Percentiles rank a stretch among this genome's conserved stretches.
Evolutionary conservation across 2,113 vertebrate species (phyloP).

Genomic region (Megalops atlanticus): DNA sequence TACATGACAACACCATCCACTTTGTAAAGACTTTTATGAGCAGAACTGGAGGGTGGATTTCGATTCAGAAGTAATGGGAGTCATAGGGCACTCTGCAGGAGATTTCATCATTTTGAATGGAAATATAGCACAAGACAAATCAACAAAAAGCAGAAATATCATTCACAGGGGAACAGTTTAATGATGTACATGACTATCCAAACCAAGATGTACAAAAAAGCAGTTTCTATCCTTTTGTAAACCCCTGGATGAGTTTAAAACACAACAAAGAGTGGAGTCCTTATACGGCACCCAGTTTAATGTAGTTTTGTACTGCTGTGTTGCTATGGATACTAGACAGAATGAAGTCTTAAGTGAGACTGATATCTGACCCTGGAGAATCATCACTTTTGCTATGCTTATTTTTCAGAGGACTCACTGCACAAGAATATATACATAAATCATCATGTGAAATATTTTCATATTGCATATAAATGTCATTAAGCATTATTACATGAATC

Average conservation of each 20-base stretch:
- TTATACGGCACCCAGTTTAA: constrained; percentile 25
- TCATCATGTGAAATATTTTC: constrained; percentile 33
- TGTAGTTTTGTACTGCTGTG: constrained; percentile 24
- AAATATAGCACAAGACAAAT: constrained; percentile 9
- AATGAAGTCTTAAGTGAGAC: constrained; percentile 34
- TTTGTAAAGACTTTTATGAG: constrained; percentile 29
- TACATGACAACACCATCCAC: constrained; percentile 26
- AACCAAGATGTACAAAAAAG: constrained; percentile 16
- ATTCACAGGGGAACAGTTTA: constrained; percentile 13
- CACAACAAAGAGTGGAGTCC: constrained; percentile 31
- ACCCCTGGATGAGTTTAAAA: constrained; percentile 21
- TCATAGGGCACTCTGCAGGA: background rate
- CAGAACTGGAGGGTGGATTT: constrained; percentile 8
- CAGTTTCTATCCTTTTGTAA: constrained; percentile 7
- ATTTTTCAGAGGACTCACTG: constrained; percentile 26
- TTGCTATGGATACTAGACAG: constrained; percentile 47
- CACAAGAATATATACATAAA: constrained; percentile 29
- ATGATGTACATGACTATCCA: constrained; percentile 19
- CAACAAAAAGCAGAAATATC: constrained; percentile 16
- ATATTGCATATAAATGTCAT: constrained; percentile 28
- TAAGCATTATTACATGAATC: constrained; percentile 42
- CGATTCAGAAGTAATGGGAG: constrained; percentile 31
- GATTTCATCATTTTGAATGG: constrained; percentile 11
- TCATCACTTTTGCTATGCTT: constrained; percentile 28
- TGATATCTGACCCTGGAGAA: constrained; percentile 35